Evolutionary conservation across 2,113 vertebrate genomes (phyloP).

Genomic region (Odocoileus hemionus): DNA sequence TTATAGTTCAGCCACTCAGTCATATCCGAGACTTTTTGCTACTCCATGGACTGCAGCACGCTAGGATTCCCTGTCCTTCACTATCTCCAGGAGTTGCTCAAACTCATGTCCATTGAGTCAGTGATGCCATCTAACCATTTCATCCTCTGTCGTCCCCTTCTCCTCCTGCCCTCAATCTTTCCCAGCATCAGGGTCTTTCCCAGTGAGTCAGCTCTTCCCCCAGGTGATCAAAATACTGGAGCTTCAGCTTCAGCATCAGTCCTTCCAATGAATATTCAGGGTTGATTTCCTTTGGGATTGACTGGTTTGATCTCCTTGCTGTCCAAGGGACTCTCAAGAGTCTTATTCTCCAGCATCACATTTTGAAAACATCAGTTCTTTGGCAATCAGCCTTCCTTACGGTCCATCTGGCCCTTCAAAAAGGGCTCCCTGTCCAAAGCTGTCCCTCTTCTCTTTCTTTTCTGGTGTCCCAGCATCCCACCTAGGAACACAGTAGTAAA

Average conservation of each 20-base stretch:
- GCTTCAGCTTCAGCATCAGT: background rate
- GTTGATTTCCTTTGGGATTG: background rate
- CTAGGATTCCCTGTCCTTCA: background rate
- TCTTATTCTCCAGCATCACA: background rate
- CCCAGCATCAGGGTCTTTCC: background rate
- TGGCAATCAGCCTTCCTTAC: background rate
- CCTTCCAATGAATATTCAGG: background rate
- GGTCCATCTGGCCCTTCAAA: background rate
- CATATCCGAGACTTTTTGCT: background rate
- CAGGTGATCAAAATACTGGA: background rate
- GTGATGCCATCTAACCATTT: background rate
- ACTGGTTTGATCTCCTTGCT: background rate
- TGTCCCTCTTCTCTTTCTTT: background rate
- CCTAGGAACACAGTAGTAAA: background rate
- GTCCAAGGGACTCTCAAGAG: background rate
- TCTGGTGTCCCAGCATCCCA: background rate
- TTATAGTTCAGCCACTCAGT: background rate
- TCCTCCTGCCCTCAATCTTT: background rate
- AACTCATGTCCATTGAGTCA: background rate
- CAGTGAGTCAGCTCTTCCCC: background rate
- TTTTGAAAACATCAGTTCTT: background rate
- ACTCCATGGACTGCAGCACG: fast-evolving
- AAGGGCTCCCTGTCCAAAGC: background rate
- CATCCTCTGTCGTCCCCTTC: background rate
- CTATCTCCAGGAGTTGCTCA: background rate